Conservation (phyloP, 1,140 invertebrate genomes). For the Laupala kohalensis region DNA sequence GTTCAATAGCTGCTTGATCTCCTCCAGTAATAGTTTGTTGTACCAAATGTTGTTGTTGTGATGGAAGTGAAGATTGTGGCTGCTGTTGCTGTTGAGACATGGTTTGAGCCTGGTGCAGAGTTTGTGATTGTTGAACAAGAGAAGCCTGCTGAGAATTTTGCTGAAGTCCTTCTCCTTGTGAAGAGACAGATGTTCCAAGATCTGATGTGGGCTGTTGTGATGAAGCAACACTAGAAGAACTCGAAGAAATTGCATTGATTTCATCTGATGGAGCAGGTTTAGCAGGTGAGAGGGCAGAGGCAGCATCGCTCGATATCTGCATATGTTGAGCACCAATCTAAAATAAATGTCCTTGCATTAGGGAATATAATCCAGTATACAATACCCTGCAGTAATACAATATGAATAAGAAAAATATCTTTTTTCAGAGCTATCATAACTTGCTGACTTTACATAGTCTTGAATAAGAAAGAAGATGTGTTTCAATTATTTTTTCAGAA, state of each 20-base stretch:
- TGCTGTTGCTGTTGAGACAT: background rate
- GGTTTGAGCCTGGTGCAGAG: background rate
- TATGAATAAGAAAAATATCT: no score
- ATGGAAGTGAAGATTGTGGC: background rate
- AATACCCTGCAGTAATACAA: no score
- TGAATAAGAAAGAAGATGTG: no score
- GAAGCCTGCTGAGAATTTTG: background rate
- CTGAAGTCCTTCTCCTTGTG: background rate
- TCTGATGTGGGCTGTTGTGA: background rate
- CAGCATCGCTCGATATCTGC: no score
- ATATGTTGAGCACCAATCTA: no score
- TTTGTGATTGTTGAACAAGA: background rate
- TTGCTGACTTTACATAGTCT: no score
- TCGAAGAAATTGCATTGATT: background rate
- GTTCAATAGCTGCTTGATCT: constrained; percentile 4
- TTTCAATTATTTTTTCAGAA: no score
- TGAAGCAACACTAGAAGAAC: background rate
- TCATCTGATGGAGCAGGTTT: background rate
- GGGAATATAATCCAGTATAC: no score
- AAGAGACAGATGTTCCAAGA: background rate
- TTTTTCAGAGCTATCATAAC: no score
- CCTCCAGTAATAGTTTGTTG: background rate
- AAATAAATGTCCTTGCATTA: no score
- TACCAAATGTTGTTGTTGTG: background rate
- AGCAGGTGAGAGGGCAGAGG: background rate